Evolutionary conservation across 23 tunicate species (phyloP), one percentile per base, ranked within the genome.

Genomic region (Trididemnum nubilum): DNA sequence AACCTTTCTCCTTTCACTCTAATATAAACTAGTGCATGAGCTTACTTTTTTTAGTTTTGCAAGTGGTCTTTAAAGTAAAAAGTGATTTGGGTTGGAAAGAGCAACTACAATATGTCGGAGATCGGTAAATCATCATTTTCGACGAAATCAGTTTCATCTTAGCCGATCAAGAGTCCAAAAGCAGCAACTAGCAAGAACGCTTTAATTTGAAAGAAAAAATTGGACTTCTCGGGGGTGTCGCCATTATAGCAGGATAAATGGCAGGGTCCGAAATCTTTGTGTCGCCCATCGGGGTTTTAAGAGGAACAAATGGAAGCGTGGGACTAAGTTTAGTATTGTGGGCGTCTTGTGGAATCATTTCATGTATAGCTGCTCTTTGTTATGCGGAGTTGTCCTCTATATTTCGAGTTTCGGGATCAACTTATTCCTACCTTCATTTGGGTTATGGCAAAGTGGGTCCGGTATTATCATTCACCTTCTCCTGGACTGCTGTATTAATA

Each of bases 221-320:
- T 34, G 94, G 94, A 23, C 38, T 89, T 23, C 39, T 64, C 40
- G 85, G 92, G 21, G 66, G 82, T 0, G 49, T 90, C 15, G 90
- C 85, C 2, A 31, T 77, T 3, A 36, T 92, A 2, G 78, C 89
- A 2, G 88, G 97, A 0, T 81, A 87, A 25, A 65, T 85, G 87
- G 97, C 85, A 1, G 97, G 97, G 31, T 91, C 97, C 4, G 97
- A 90, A 0, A 91, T 91, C 27, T 91, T 91, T 76, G 90, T 82
- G 25, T 81, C 90, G 2, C 97, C 97, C 2, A 85, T 79, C 1
- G 97, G 97, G n/a, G 89, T 90, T 0, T 52, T 90, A 1, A 51
- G 71, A 34, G 88, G 86, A 29, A 78, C 83, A 23, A 81, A 91
- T 51, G 90, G 87, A 1, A 91, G 87, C 40, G 90, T 91, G 37